Evolutionary conservation across 2,888 invertebrate genomes (phyloP).

Genomic region (Drosophila meridiana): DNA sequence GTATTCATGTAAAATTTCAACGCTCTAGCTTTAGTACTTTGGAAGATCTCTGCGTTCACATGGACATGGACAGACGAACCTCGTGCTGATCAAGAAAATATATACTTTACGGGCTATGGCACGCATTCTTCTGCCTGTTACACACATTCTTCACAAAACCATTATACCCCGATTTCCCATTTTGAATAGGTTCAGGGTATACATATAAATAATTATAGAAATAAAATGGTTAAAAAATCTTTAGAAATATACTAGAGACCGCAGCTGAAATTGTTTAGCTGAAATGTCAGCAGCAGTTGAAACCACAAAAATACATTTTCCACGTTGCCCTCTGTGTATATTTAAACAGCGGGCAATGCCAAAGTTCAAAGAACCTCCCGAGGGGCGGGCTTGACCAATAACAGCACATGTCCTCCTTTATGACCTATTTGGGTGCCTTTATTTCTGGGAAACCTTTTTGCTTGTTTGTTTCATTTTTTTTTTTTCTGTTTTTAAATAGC

Average conservation of each 20-base stretch:
- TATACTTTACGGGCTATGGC: too few species aligned
- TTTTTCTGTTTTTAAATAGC: slow-evolving; percentile 41
- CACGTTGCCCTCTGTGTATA: not conserved
- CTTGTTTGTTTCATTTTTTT: not conserved
- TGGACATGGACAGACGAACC: too few species aligned
- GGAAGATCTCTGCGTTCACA: too few species aligned
- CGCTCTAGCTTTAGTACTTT: too few species aligned
- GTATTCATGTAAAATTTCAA: too few species aligned
- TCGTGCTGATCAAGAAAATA: too few species aligned
- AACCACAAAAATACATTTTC: slow-evolving; percentile 57
- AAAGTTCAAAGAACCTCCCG: slow-evolving; percentile 36
- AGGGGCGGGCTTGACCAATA: slow-evolving; percentile 36
- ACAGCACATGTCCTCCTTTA: slow-evolving; percentile 47
- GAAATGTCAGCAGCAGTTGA: slow-evolving; percentile 63
- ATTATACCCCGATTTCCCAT: too few species aligned
- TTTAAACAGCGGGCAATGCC: slow-evolving; percentile 24
- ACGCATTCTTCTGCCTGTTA: too few species aligned
- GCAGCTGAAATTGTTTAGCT: slow-evolving; percentile 39
- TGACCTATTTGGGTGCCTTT: slow-evolving; percentile 46
- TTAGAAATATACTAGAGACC: slow-evolving; percentile 50
- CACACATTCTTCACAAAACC: too few species aligned
- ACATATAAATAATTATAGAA: slow-evolving; percentile 4
- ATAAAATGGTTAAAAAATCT: slow-evolving; percentile 26
- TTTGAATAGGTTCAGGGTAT: too few species aligned
- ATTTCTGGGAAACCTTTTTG: slow-evolving; percentile 10